A percentile compares a stretch with the other conserved stretches of the same genome.
Evolutionary conservation across 2,888 invertebrate species (phyloP).

Genomic region (Opisthograptis luteolata): DNA sequence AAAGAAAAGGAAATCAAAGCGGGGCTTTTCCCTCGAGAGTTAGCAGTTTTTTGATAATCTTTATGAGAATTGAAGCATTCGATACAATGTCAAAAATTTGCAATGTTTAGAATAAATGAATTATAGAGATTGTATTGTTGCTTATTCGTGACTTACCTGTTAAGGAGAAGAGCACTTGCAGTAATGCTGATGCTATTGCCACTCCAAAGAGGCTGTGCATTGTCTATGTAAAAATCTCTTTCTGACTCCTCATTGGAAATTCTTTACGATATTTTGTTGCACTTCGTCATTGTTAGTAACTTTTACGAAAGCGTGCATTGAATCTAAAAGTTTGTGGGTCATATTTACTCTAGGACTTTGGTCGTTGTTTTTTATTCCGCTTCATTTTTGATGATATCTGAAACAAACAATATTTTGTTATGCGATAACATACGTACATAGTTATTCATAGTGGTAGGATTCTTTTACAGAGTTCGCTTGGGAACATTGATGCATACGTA

Average conservation of each 20-base stretch:
- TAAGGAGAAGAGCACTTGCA: constrained; percentile 71
- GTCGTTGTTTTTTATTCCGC: constrained; percentile 38
- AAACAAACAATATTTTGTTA: constrained; percentile 41
- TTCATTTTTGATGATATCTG: constrained; percentile 57
- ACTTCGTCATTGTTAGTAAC: constrained; percentile 11
- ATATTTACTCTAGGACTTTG: constrained; percentile 21
- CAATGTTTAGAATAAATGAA: no score
- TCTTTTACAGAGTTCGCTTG: no score
- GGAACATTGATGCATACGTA: no score
- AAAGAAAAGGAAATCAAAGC: no score
- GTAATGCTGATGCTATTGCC: constrained; percentile 72
- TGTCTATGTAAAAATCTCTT: constrained; percentile 71
- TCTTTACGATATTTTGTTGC: constrained; percentile 46
- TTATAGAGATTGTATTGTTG: no score
- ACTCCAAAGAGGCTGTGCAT: constrained; percentile 75
- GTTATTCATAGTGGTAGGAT: no score
- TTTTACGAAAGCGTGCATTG: background rate
- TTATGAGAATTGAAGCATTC: no score
- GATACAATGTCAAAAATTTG: no score
- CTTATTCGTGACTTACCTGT: constrained; percentile 58
- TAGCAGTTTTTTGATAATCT: no score
- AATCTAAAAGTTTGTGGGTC: background rate
- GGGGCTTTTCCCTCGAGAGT: no score
- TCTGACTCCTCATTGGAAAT: constrained; percentile 68
- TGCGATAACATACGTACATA: no score